phyloP scores from a whole-genome alignment of 2,113 vertebrate species.

The Leucoraja erinaceus region DNA sequence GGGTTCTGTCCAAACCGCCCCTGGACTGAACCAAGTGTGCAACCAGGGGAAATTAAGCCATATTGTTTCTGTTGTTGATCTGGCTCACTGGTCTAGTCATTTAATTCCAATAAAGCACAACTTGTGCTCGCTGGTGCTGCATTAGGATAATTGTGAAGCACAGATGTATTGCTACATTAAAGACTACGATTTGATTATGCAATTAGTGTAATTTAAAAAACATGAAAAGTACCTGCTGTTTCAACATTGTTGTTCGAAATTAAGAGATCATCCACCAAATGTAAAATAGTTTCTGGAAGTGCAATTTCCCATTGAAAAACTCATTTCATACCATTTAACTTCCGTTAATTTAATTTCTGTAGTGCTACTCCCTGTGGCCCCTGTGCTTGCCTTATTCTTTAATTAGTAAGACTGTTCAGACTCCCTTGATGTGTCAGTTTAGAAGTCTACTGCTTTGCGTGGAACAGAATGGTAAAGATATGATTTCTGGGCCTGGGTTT shows the following conservation, averaged over 20 bases:
- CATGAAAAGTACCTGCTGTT: not conserved
- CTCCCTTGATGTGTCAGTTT: not conserved
- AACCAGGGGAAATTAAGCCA: too few relatives aligned
- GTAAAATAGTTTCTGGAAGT: not conserved
- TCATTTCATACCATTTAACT: not conserved
- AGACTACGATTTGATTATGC: not conserved
- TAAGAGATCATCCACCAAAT: conserved; percentile 8
- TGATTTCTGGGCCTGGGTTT: not conserved
- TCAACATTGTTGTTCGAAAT: not conserved
- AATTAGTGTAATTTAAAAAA: not conserved
- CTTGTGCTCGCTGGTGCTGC: not conserved
- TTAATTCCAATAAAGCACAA: not conserved
- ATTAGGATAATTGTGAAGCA: conserved; percentile 2
- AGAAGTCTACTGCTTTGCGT: not conserved
- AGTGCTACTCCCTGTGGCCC: not conserved
- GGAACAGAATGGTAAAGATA: not conserved
- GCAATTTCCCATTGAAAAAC: not conserved
- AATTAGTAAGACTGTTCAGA: not conserved
- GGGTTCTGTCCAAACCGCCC: too few relatives aligned
- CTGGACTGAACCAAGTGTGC: too few relatives aligned
- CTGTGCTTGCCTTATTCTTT: not conserved
- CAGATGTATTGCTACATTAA: not conserved
- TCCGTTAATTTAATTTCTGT: not conserved
- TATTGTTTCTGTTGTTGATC: not conserved
- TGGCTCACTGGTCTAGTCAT: not conserved